phyloP scores from a whole-genome alignment of 2,113 vertebrate species.

The Setophaga petechia region DNA sequence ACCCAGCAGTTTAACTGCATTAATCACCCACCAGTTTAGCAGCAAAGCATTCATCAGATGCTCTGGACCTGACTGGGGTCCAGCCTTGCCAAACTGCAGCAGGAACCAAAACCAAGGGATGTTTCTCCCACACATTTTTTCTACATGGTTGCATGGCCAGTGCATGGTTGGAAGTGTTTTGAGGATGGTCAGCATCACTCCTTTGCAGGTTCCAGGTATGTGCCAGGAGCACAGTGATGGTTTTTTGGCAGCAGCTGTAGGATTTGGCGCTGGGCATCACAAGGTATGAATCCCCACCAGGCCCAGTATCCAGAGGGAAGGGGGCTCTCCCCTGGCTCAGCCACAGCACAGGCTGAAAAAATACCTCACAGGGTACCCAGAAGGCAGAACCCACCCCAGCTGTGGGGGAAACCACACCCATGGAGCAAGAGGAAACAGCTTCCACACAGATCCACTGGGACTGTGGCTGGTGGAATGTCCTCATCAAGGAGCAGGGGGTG shows the following conservation, averaged over 20 bases:
- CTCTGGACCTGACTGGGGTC: background rate
- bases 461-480: background rate
- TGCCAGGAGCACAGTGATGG: background rate
- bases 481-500: background rate
- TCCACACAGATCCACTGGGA: background rate
- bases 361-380: accelerated
- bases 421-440: background rate
- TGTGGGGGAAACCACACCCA: accelerated
- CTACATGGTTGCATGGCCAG: background rate
- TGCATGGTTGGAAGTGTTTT: background rate
- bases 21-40: background rate
- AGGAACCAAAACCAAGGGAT: background rate
- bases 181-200: background rate
- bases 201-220: background rate
- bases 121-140: background rate
- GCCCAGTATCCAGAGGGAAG: background rate
- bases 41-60: background rate
- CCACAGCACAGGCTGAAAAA: background rate
- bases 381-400: background rate
- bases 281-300: background rate
- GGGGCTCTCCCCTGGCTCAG: background rate
- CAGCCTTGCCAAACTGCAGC: background rate
- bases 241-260: background rate
- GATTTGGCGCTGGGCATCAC: background rate
- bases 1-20: background rate